phyloP scores from a whole-genome alignment of 2,888 invertebrate species.

The Cylindroiulus punctatus region DNA sequence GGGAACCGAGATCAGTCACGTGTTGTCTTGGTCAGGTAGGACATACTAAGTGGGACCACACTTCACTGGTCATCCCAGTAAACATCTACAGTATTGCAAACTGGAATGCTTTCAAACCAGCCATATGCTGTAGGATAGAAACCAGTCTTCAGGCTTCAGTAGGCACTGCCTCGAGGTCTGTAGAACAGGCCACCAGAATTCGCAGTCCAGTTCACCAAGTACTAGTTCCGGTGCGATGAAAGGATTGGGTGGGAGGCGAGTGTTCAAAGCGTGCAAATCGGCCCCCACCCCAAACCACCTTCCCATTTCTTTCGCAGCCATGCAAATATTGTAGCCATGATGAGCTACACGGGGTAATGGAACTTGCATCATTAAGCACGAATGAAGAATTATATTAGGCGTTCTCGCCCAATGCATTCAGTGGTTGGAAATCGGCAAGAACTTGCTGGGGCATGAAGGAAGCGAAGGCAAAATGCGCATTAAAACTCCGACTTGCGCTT shows the following conservation, averaged over 20 bases:
- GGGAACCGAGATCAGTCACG: no score
- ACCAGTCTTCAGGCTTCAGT: neutral
- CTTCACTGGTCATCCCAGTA: no score
- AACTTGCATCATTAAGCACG: constrained; percentile 35
- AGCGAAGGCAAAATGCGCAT: constrained; percentile 32
- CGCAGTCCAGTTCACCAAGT: neutral
- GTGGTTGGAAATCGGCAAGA: constrained; percentile 34
- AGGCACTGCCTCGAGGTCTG: neutral
- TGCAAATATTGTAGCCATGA: constrained; percentile 35
- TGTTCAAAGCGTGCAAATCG: neutral
- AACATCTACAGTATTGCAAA: no score
- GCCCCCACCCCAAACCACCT: neutral
- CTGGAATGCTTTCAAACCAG: no score
- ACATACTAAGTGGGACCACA: no score
- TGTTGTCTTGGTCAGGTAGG: no score
- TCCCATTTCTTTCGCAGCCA: neutral
- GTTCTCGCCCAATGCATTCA: constrained; percentile 42
- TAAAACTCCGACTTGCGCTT: neutral
- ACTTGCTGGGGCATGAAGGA: constrained; percentile 25
- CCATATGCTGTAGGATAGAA: neutral
- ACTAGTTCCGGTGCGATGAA: neutral
- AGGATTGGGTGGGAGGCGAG: constrained; percentile 1
- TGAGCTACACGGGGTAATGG: constrained; percentile 24
- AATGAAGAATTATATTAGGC: constrained; percentile 34
- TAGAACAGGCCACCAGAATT: neutral